A percentile compares a stretch with the other conserved stretches of the same genome.
Evolutionary conservation across 2,888 invertebrate genomes (phyloP).

Genomic region (Aleiodes leptofemur): DNA sequence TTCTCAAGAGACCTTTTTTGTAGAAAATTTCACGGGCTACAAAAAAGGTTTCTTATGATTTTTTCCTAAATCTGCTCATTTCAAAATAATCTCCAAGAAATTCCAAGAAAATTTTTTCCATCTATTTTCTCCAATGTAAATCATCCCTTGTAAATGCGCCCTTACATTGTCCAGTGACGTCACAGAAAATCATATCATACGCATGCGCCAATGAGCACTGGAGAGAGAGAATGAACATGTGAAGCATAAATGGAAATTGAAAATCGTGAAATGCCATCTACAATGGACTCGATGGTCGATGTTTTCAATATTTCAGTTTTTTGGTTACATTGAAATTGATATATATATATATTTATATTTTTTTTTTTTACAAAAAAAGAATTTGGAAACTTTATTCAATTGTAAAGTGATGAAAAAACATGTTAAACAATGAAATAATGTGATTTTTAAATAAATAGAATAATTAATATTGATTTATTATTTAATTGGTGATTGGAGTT

Average conservation of each 20-base stretch:
- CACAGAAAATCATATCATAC: background rate
- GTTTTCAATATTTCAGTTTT: slow-evolving; percentile 61
- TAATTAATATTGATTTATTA: slow-evolving; percentile 32
- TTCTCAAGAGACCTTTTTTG: no score
- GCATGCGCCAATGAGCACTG: slow-evolving; percentile 5
- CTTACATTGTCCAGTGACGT: no score
- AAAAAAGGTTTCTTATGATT: no score
- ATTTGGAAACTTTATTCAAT: background rate
- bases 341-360: background rate
- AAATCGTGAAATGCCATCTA: slow-evolving; percentile 61
- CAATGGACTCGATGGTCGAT: slow-evolving; percentile 67
- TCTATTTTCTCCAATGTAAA: no score
- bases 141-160: no score
- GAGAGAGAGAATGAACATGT: slow-evolving; percentile 8
- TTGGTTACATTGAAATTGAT: slow-evolving; percentile 38
- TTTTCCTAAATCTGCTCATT: no score
- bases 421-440: slow-evolving; percentile 26
- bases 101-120: no score
- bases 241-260: slow-evolving; percentile 3
- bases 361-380: slow-evolving; percentile 20
- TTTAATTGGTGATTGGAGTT: slow-evolving; percentile 69
- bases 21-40: no score
- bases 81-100: no score
- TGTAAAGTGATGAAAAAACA: slow-evolving; percentile 13
- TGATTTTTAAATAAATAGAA: background rate